Evolutionary conservation across 2,113 vertebrate species (phyloP).

Genomic region (Myrmecobius fasciatus): DNA sequence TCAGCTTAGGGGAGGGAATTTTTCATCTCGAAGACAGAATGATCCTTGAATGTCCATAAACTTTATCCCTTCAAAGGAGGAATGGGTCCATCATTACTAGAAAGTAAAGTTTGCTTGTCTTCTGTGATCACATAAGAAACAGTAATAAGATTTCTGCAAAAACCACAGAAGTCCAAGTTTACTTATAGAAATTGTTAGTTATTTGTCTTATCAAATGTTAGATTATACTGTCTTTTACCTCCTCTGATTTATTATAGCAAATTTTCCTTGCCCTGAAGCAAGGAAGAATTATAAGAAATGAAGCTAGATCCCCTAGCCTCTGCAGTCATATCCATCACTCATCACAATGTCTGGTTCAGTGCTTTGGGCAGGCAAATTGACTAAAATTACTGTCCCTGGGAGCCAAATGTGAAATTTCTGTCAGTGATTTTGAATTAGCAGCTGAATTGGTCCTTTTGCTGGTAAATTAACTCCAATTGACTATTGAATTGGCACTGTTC

Average conservation of each 20-base stretch:
- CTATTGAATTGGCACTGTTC: neutral
- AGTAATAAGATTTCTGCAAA: neutral
- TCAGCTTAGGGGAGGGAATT: neutral
- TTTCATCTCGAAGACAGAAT: neutral
- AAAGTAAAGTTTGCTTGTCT: neutral
- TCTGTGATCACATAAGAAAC: neutral
- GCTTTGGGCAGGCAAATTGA: neutral
- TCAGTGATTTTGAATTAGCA: neutral
- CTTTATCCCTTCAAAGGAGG: neutral
- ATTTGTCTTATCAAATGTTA: neutral
- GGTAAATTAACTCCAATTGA: neutral
- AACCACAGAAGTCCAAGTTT: neutral
- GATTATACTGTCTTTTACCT: neutral
- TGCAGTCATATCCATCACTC: neutral
- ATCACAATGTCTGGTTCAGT: neutral
- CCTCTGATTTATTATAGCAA: neutral
- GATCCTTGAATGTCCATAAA: neutral
- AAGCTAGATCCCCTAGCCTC: neutral
- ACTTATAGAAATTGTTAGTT: neutral
- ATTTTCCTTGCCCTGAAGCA: slow-evolving; percentile 5
- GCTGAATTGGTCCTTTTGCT: neutral
- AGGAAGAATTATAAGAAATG: slow-evolving; percentile 19
- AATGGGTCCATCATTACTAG: neutral
- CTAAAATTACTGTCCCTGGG: neutral
- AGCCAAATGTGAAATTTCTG: neutral